Percentiles rank a stretch among this genome's conserved stretches.
Evolutionary conservation across 2,113 vertebrate species (phyloP).

Genomic region (Labeo rohita): DNA sequence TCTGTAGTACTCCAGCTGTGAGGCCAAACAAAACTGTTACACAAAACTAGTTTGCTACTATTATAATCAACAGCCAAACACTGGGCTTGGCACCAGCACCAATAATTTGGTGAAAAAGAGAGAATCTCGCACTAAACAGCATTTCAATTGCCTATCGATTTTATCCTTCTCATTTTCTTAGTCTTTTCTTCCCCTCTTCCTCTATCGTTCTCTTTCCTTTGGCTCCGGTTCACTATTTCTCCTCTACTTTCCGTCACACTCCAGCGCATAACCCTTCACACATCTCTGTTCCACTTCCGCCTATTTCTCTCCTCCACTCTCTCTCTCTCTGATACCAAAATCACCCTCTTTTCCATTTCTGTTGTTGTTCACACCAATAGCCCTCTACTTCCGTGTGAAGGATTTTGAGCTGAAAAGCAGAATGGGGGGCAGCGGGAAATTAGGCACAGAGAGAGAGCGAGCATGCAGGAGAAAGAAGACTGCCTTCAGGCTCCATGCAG

Average conservation of each 20-base stretch:
- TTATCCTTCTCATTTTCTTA: slow-evolving; percentile 32
- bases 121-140: slow-evolving; percentile 47
- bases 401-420: slow-evolving; percentile 32
- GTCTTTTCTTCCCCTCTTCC: slow-evolving; percentile 36
- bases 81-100: background rate
- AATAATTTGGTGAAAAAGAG: slow-evolving; percentile 23
- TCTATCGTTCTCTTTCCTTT: slow-evolving; percentile 13
- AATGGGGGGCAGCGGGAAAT: slow-evolving; percentile 51
- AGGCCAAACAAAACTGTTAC: background rate
- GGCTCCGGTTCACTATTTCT: background rate
- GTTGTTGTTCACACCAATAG: slow-evolving; percentile 29
- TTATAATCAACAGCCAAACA: slow-evolving; percentile 1
- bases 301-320: slow-evolving; percentile 25
- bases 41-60: background rate
- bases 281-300: slow-evolving; percentile 9
- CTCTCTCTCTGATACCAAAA: slow-evolving; percentile 1
- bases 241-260: slow-evolving; percentile 18
- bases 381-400: slow-evolving; percentile 49
- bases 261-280: slow-evolving; percentile 22
- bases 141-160: slow-evolving; percentile 47
- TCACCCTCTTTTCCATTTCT: slow-evolving; percentile 28
- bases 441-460: slow-evolving; percentile 30
- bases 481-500: slow-evolving; percentile 51
- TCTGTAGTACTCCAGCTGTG: background rate
- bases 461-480: slow-evolving; percentile 28